Base-by-base conservation (phyloP, 2,113 vertebrate species). In the Melospiza georgiana region DNA sequence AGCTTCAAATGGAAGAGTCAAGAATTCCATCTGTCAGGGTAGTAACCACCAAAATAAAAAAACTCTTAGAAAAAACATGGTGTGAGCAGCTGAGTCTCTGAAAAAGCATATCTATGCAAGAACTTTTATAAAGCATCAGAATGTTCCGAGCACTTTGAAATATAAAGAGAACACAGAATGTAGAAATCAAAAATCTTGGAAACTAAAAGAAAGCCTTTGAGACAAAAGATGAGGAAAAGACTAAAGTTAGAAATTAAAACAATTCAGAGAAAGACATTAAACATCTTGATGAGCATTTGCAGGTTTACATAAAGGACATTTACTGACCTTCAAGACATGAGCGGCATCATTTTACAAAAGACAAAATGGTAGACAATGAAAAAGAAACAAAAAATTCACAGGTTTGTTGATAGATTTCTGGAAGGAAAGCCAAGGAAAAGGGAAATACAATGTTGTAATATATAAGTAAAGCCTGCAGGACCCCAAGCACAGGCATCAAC, bases 401-500 rank as follows among this genome's bases (percentile, higher is more conserved):
- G 3, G 2, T 37, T 72, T 79, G 15, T 31, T 41, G 21, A 71
- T n/a, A 61, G 10, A 41, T 41, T 80, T 85, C 24, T 54, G 5
- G 24, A 95, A 44, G 10, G 27, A 84, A 87, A 69, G 9, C 31
- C 16, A 79, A 66, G 15, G 31, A 75, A 84, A 62, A 3, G n/a
- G 10, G 15, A 74, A 51, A 51, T 2, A 4, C 9, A 9, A 23
- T 8, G 4, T 8, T 62, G 8, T 2, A 46, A 65, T 0, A 0
- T 15, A 25, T 10, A 54, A 72, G 6, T 9, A 91, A 73, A 69
- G 6, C 3, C 10, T 2, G 0, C 21, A 82, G 5, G 12, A 33
- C 7, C 7, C 18, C 7, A 10, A 90, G 14, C 15, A 37, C 30
- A 49, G 3, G 4, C 8, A 4, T 11, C n/a, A 51, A 17, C 24